phyloP scores from a whole-genome alignment of 2,113 vertebrate species.

The Acrocephalus arundinaceus region DNA sequence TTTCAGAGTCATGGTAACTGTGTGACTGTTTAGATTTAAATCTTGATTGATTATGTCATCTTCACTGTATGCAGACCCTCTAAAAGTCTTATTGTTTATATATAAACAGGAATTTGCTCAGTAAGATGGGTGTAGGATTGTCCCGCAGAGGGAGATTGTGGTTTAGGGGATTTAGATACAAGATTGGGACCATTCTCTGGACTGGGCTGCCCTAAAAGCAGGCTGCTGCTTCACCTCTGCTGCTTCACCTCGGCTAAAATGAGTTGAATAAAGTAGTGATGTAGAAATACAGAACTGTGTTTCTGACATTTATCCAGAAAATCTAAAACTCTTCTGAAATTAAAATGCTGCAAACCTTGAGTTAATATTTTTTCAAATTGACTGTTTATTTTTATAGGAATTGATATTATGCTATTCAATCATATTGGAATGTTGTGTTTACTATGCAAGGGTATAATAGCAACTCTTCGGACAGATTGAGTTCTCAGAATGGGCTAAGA shows the following conservation, averaged over 20 bases:
- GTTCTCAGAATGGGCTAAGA: neutral
- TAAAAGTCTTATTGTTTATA: neutral
- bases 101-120: neutral
- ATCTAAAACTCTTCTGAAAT: neutral
- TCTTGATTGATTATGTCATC: neutral
- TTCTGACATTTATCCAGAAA: neutral
- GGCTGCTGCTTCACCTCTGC: neutral
- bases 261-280: neutral
- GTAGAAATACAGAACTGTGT: neutral
- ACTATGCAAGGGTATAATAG: neutral
- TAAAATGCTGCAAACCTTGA: neutral
- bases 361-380: neutral
- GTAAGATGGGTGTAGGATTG: neutral
- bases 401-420: neutral
- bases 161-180: neutral
- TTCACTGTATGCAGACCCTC: neutral
- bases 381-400: neutral
- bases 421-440: neutral
- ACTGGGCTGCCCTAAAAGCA: neutral
- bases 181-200: neutral
- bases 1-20: neutral
- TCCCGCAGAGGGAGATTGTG: neutral
- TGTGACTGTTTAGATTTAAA: neutral
- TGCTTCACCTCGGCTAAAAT: neutral
- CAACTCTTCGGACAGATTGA: neutral